A percentile compares a stretch with the other conserved stretches of the same genome.
Conservation (phyloP, 2,113 vertebrate genomes). For the Columbina picui region DNA sequence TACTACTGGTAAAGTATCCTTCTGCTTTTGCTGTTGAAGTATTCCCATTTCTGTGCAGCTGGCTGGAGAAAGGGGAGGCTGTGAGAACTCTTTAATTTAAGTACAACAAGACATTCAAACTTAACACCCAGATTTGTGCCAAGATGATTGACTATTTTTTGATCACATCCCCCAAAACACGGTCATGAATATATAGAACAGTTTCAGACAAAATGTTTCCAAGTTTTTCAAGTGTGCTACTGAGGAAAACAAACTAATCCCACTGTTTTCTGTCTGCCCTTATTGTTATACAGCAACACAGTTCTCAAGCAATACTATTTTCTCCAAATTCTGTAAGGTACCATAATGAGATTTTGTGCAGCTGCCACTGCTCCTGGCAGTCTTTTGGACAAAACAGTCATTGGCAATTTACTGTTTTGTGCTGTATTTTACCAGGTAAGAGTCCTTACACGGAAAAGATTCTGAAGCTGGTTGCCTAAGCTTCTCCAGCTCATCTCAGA, state of each 20-base stretch:
- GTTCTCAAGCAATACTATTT: neutral
- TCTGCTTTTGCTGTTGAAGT: neutral
- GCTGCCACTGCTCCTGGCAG: neutral
- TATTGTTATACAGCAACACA: neutral
- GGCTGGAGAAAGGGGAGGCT: neutral
- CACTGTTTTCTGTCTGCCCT: neutral
- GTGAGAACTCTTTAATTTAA: neutral
- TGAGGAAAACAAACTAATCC: neutral
- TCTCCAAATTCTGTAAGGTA: neutral
- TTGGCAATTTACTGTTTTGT: slow-evolving; percentile 15
- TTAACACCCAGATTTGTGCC: neutral
- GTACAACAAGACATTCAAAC: neutral
- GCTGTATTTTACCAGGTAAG: neutral
- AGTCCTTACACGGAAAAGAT: neutral
- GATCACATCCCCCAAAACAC: neutral
- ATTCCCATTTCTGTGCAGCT: neutral
- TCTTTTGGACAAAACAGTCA: neutral
- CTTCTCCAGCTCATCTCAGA: neutral
- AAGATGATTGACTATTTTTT: neutral
- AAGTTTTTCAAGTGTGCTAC: neutral
- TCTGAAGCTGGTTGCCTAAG: neutral
- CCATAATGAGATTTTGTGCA: slow-evolving; percentile 28
- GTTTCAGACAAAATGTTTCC: neutral
- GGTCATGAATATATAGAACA: neutral
- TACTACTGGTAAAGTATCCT: neutral